phyloP scores from a whole-genome alignment of 2,113 vertebrate species.

The Panthera leo region DNA sequence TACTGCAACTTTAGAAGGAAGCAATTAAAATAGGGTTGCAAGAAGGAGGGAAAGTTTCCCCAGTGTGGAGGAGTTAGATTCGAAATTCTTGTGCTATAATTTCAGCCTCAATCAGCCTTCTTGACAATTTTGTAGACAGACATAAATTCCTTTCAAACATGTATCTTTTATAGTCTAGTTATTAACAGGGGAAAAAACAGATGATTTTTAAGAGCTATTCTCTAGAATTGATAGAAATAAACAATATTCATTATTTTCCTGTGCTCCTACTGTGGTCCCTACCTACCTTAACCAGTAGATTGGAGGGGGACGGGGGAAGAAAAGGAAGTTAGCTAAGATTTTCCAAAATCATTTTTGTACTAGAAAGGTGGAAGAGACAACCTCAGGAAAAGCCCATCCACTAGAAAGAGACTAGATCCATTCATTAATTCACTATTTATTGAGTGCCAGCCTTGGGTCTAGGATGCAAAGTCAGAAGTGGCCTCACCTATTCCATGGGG shows the following conservation, averaged over 20 bases:
- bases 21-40: neutral
- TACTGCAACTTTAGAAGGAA: constrained; percentile 62
- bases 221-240: neutral
- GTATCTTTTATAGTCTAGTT: constrained; percentile 6
- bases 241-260: neutral
- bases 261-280: neutral
- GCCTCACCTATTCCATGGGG: neutral
- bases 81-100: constrained; percentile 25
- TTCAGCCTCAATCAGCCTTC: constrained; percentile 34
- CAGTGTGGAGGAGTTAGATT: neutral
- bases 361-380: neutral
- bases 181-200: neutral
- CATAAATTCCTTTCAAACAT: neutral
- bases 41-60: neutral
- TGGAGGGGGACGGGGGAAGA: neutral
- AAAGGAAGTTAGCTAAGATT: neutral
- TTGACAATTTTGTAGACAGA: constrained; percentile 39
- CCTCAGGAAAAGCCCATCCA: neutral
- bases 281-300: neutral
- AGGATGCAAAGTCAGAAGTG: neutral
- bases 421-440: neutral
- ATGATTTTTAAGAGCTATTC: neutral
- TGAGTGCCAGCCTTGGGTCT: neutral
- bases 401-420: neutral
- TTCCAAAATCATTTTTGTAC: neutral